Percentiles rank a stretch among this genome's conserved stretches.
phyloP scores from a whole-genome alignment of 1,140 invertebrate species.

The Chironomus tepperi region DNA sequence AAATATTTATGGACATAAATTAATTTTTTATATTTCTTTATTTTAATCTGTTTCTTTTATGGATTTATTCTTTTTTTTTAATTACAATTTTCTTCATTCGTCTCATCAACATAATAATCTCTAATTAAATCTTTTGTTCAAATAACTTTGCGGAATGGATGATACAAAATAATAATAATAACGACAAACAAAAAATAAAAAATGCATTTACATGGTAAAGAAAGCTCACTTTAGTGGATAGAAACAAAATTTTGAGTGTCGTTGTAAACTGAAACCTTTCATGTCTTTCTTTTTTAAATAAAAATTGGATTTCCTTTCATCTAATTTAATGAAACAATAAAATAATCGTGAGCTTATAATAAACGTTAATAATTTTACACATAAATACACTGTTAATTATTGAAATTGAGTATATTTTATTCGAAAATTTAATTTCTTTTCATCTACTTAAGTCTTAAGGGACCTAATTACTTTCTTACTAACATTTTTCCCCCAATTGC shows the following conservation, averaged over 20 bases:
- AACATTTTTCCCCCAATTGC: too few relatives aligned
- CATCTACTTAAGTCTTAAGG: too few relatives aligned
- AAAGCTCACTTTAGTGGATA: not conserved
- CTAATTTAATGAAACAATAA: not conserved
- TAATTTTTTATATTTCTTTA: not conserved
- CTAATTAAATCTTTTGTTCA: not conserved
- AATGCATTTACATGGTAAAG: not conserved
- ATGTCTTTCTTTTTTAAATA: too few relatives aligned
- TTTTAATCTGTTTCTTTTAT: not conserved
- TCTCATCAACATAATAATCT: not conserved
- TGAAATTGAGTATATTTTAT: not conserved
- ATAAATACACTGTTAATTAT: not conserved
- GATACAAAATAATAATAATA: conserved; percentile 1
- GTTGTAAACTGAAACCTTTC: not conserved
- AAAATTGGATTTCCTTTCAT: too few relatives aligned
- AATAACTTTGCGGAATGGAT: not conserved
- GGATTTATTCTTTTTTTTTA: too few relatives aligned
- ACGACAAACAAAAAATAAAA: not conserved
- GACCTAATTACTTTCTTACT: too few relatives aligned
- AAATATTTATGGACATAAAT: not conserved
- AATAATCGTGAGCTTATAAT: not conserved
- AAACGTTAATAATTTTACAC: not conserved
- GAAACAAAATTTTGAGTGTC: not conserved
- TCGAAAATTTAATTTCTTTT: not conserved
- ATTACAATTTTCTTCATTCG: not conserved